These are phyloP conservation scores for Alosa alosa DNA, from an alignment of 2,113 vertebrate species.

Conservation along the genomic window DNA sequence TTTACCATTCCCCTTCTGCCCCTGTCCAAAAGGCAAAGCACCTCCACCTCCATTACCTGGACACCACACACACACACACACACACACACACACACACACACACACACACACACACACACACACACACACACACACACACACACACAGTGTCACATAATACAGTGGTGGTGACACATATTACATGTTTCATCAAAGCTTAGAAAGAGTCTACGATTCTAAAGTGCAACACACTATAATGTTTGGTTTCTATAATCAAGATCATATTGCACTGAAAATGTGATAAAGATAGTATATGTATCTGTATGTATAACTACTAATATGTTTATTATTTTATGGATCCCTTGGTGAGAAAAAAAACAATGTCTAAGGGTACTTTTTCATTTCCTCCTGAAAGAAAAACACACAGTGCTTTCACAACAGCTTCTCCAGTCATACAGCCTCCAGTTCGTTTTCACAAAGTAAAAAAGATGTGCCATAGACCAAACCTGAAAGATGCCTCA, in stretches of 20 bases:
- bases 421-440: neutral
- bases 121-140: neutral
- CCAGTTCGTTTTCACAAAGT: neutral
- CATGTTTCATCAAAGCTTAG: too few relatives aligned
- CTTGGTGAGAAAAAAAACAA: neutral
- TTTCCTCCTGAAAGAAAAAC: neutral
- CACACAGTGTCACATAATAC: neutral
- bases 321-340: neutral
- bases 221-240: too few relatives aligned
- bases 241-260: too few relatives aligned
- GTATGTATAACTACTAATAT: neutral
- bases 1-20: slow-evolving; percentile 11
- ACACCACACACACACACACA: slow-evolving; percentile 4
- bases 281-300: too few relatives aligned
- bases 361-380: neutral
- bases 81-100: slow-evolving; percentile 17
- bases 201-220: too few relatives aligned
- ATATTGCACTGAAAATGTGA: too few relatives aligned
- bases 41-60: neutral
- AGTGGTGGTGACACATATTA: neutral
- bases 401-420: neutral
- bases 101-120: neutral
- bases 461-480: neutral
- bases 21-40: neutral
- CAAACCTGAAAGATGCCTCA: neutral